Evolutionary conservation across 1,140 invertebrate genomes (phyloP).

Genomic region (Frieseomelitta varia): DNA sequence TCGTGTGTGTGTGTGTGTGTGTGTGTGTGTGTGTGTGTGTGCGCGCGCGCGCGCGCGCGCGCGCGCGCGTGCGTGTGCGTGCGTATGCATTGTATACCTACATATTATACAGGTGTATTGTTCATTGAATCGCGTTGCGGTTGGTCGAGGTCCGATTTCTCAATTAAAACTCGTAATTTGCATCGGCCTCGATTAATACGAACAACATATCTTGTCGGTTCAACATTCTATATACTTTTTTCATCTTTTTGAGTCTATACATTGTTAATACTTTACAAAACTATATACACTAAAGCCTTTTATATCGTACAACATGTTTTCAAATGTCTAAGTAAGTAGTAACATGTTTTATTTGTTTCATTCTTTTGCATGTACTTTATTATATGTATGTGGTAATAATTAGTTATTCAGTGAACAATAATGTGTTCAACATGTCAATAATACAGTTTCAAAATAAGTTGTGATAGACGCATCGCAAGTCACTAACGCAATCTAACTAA

Average conservation of each 20-base stretch:
- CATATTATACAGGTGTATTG: background rate
- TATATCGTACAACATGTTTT: constrained; percentile 73
- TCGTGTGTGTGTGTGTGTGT: too few relatives aligned
- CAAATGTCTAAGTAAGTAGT: constrained; percentile 71
- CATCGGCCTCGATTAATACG: background rate
- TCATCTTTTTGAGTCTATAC: constrained; percentile 66
- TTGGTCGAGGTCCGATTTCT: background rate
- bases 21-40: too few relatives aligned
- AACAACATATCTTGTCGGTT: background rate
- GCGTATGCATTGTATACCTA: too few relatives aligned
- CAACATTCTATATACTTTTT: background rate
- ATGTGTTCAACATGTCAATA: constrained; percentile 61
- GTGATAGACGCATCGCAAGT: constrained; percentile 61
- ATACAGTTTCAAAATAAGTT: constrained; percentile 69
- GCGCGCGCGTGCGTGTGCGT: too few relatives aligned
- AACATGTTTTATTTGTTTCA: constrained; percentile 66
- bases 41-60: too few relatives aligned
- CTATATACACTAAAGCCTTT: constrained; percentile 82
- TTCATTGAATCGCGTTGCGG: background rate
- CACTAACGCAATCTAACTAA: constrained; percentile 71
- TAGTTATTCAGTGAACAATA: constrained; percentile 53
- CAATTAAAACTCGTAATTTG: constrained; percentile 23
- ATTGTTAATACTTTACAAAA: constrained; percentile 80
- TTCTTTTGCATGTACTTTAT: background rate
- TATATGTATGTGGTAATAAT: constrained; percentile 38